phyloP scores from a whole-genome alignment of 2,888 invertebrate genomes.

The Drosophila ustulata region DNA sequence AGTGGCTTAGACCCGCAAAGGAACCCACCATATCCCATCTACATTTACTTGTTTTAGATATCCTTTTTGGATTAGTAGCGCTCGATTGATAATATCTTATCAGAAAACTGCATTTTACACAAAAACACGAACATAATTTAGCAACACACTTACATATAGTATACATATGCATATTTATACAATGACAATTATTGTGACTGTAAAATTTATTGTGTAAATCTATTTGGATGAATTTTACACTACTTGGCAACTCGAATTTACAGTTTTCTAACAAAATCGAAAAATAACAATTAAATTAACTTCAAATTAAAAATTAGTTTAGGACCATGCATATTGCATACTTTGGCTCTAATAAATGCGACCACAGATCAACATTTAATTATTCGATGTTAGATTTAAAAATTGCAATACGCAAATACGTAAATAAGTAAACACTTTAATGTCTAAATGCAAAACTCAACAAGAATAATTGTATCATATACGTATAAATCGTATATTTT shows the following conservation, averaged over 20 bases:
- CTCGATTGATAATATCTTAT: slow-evolving; percentile 25
- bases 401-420: slow-evolving; percentile 22
- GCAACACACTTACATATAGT: slow-evolving; percentile 20
- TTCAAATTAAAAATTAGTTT: slow-evolving; percentile 15
- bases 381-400: slow-evolving; percentile 43
- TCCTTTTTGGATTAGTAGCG: slow-evolving; percentile 23
- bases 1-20: slow-evolving; percentile 25
- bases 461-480: slow-evolving; percentile 33
- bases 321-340: slow-evolving; percentile 36
- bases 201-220: slow-evolving; percentile 37
- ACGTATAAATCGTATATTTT: slow-evolving; percentile 45
- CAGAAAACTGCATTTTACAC: slow-evolving; percentile 36
- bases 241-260: slow-evolving; percentile 53
- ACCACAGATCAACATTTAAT: slow-evolving; percentile 41
- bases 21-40: slow-evolving; percentile 45
- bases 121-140: slow-evolving; percentile 27
- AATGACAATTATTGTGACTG: slow-evolving; percentile 43
- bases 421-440: slow-evolving; percentile 8
- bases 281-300: slow-evolving; percentile 13
- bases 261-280: slow-evolving; percentile 32
- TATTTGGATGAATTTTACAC: slow-evolving; percentile 49
- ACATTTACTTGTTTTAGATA: slow-evolving; percentile 21
- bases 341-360: slow-evolving; percentile 44
- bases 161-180: slow-evolving; percentile 25
- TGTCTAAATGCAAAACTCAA: slow-evolving; percentile 41